Conservation (phyloP, 2,113 vertebrate genomes). For the Vicugna pacos region DNA sequence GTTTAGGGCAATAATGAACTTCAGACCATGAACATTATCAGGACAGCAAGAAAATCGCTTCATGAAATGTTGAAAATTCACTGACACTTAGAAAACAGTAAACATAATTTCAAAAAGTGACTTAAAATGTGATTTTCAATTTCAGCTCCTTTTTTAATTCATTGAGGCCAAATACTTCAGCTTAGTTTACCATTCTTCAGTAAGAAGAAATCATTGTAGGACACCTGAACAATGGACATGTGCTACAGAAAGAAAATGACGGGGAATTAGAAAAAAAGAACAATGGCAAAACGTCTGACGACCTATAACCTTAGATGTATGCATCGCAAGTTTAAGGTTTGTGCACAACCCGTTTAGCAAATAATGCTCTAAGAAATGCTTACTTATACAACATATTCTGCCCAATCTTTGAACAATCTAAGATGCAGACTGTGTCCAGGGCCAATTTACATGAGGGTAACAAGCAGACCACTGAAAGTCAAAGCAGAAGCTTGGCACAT, state of each 20-base stretch:
- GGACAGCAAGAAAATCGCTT: neutral
- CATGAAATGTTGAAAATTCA: neutral
- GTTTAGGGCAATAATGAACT: neutral
- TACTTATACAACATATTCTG: neutral
- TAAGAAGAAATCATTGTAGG: neutral
- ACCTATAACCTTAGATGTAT: neutral
- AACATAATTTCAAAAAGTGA: neutral
- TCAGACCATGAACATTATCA: neutral
- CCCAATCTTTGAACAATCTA: neutral
- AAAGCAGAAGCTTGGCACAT: neutral
- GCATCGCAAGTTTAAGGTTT: neutral
- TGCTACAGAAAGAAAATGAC: no score
- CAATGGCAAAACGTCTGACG: neutral
- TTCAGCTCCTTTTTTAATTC: neutral
- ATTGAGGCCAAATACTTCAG: neutral
- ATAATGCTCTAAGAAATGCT: neutral
- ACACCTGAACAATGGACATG: neutral
- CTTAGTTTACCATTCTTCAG: neutral
- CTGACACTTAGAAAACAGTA: neutral
- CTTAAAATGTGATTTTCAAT: neutral
- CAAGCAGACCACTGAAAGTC: neutral
- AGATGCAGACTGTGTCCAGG: neutral
- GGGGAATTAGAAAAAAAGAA: neutral
- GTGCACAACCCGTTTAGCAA: neutral
- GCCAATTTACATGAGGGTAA: neutral